These are phyloP conservation scores for Presbytis comata DNA, from an alignment of 2,797 vertebrate species.

Conservation along the genomic window DNA sequence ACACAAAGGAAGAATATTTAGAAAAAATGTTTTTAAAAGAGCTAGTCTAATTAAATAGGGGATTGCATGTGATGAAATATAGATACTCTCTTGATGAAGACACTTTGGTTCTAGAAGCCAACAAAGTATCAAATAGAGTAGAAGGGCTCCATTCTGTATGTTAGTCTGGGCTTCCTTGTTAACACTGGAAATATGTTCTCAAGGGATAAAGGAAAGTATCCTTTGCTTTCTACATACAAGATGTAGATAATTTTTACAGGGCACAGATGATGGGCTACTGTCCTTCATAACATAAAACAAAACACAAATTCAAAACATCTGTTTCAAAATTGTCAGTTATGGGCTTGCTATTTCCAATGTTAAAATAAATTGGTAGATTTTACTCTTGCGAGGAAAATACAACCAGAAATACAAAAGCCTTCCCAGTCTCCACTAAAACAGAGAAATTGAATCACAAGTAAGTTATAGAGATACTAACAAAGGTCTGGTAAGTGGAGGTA, in stretches of 20 bases:
- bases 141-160: neutral
- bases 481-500: neutral
- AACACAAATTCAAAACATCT: neutral
- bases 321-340: neutral
- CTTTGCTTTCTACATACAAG: neutral
- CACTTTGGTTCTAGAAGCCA: neutral
- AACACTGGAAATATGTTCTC: neutral
- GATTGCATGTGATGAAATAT: slow-evolving; percentile 59
- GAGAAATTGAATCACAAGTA: neutral
- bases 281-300: slow-evolving; percentile 30
- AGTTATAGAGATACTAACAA: neutral
- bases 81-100: neutral
- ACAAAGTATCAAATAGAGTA: neutral
- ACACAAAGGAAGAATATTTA: slow-evolving; percentile 47
- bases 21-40: slow-evolving; percentile 59
- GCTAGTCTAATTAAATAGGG: slow-evolving; percentile 63
- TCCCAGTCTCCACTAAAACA: neutral
- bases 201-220: neutral
- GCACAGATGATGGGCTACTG: neutral
- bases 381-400: neutral
- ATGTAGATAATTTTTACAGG: neutral
- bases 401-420: neutral
- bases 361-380: neutral
- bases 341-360: neutral
- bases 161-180: neutral